Percentiles rank a stretch among this genome's conserved stretches.
phyloP scores from a whole-genome alignment of 2,888 invertebrate genomes.

The Aspidapion aeneum region DNA sequence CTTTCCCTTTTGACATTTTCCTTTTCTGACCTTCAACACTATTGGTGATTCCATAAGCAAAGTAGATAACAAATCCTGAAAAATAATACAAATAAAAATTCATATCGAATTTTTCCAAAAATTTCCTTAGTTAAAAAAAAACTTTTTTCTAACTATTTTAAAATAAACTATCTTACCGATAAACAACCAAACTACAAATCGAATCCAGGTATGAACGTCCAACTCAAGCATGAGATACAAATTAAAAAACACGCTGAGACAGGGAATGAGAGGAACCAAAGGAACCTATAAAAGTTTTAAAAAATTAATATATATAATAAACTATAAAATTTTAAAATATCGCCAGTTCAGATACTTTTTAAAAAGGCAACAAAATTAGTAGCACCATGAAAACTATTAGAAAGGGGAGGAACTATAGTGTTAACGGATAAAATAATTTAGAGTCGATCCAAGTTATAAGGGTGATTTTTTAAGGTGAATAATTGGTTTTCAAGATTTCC shows the following conservation, averaged over 20 bases:
- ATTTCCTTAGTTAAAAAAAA: too few species aligned
- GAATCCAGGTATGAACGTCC: conserved; percentile 81
- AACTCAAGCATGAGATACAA: conserved; percentile 89
- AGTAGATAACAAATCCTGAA: conserved; percentile 80
- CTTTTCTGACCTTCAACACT: conserved; percentile 55
- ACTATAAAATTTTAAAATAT: too few species aligned
- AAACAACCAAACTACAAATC: conserved; percentile 81
- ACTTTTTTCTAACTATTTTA: neutral
- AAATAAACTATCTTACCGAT: conserved; percentile 56
- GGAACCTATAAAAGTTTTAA: conserved; percentile 62
- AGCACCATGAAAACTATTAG: too few species aligned
- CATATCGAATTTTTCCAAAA: too few species aligned
- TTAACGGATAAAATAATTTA: too few species aligned
- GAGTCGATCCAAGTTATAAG: too few species aligned
- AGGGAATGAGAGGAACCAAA: conserved; percentile 79
- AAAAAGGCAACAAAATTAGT: too few species aligned
- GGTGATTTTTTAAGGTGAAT: too few species aligned
- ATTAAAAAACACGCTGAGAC: conserved; percentile 81
- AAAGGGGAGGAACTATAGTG: too few species aligned
- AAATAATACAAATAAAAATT: conserved; percentile 25
- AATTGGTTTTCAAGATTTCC: too few species aligned
- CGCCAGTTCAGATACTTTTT: too few species aligned
- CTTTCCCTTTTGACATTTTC: neutral
- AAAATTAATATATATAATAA: neutral
- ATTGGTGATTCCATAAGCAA: conserved; percentile 77